Evolutionary conservation across 2,797 vertebrate genomes (phyloP).

Genomic region (Hylomyscus alleni): DNA sequence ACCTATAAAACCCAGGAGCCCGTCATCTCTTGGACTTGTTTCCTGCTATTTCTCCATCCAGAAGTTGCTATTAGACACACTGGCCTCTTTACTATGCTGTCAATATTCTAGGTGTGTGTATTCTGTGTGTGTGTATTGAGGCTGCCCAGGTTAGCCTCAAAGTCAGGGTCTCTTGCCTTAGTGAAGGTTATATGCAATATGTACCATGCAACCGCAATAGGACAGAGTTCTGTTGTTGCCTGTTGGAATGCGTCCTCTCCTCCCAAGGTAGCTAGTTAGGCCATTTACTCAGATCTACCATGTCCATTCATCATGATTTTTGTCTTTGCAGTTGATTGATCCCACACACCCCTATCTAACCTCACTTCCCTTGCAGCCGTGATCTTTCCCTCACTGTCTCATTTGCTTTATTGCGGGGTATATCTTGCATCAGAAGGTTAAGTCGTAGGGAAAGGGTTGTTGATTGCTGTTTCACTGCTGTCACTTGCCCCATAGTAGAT

Average conservation of each 20-base stretch:
- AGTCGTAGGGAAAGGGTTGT: background rate
- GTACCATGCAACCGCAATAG: background rate
- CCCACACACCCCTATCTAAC: background rate
- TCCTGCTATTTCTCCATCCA: conserved; percentile 1
- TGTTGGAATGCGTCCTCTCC: background rate
- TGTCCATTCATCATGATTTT: background rate
- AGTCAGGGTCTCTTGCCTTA: background rate
- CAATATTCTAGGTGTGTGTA: background rate
- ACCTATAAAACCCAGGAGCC: background rate
- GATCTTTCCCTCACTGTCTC: background rate
- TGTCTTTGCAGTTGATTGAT: background rate
- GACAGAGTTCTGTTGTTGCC: background rate
- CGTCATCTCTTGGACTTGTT: background rate
- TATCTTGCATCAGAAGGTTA: background rate
- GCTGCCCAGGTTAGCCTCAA: background rate
- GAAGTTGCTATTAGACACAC: background rate
- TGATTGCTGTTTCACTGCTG: background rate
- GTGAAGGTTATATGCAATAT: background rate
- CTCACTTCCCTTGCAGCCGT: background rate
- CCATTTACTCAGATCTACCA: background rate
- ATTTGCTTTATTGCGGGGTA: background rate
- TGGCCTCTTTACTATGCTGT: background rate
- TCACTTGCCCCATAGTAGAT: background rate
- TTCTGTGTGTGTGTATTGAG: background rate
- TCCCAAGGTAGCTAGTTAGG: background rate